Conservation (phyloP, 2,113 vertebrate species). For the Actenoides lindsayi region DNA sequence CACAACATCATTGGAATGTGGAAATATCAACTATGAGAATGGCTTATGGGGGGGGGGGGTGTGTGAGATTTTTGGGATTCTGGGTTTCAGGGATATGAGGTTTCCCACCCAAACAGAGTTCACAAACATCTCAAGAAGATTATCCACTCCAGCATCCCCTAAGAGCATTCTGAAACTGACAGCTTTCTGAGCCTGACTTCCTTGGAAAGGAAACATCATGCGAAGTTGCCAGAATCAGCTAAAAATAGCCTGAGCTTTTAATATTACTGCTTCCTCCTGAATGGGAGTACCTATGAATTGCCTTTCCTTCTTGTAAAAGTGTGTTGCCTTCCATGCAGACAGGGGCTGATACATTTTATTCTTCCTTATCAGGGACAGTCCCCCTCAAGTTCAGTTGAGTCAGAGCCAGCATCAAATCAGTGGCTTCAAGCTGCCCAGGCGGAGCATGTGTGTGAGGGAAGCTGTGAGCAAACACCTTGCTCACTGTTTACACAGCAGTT, state of each 20-base stretch:
- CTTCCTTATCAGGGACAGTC: neutral
- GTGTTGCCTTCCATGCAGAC: neutral
- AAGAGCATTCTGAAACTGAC: neutral
- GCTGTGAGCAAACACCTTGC: neutral
- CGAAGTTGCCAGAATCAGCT: neutral
- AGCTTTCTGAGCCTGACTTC: neutral
- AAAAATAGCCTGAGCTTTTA: neutral
- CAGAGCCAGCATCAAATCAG: neutral
- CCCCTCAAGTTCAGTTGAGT: fast-evolving
- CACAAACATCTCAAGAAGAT: neutral
- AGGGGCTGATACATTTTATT: fast-evolving
- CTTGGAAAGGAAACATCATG: neutral
- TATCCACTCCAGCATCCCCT: neutral
- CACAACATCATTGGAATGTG: too few relatives aligned
- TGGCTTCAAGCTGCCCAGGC: neutral
- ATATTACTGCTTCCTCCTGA: neutral
- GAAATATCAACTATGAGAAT: too few relatives aligned
- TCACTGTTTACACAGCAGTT: neutral
- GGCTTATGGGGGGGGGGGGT: too few relatives aligned
- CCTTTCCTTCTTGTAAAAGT: neutral
- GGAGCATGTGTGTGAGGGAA: neutral
- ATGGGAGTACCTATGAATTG: neutral
- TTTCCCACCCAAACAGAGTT: neutral
- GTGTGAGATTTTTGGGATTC: neutral
- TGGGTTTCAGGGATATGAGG: neutral